These are phyloP conservation scores for Eulemur rufifrons DNA, from an alignment of 2,113 vertebrate species.

Conservation along the genomic window DNA sequence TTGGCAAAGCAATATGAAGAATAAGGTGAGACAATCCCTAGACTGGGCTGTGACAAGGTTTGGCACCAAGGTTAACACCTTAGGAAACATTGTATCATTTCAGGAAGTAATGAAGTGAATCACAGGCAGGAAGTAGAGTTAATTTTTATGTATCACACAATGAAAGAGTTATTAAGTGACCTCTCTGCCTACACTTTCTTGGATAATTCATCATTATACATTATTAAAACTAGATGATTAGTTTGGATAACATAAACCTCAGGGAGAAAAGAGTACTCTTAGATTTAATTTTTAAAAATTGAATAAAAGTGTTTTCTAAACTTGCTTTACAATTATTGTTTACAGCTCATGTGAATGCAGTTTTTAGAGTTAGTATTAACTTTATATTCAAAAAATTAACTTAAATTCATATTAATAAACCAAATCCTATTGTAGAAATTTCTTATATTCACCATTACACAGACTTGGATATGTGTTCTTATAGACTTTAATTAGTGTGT, in stretches of 20 bases:
- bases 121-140: not conserved
- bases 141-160: not conserved
- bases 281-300: not conserved
- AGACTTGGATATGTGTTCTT: not conserved
- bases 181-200: not conserved
- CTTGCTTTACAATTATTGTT: not conserved
- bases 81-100: not conserved
- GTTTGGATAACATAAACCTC: not conserved
- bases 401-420: not conserved
- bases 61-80: not conserved
- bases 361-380: not conserved
- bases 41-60: not conserved
- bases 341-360: not conserved
- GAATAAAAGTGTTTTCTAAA: not conserved
- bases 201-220: not conserved
- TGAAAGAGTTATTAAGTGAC: constrained; percentile 38
- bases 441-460: not conserved
- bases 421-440: not conserved
- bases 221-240: constrained; percentile 26
- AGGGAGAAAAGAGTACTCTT: not conserved
- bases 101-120: not conserved
- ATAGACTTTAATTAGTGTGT: not conserved
- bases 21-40: not conserved
- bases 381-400: constrained; percentile 30
- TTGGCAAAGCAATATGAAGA: not conserved